Conservation (phyloP, 2,113 vertebrate species). For the Chamaetylas fuelleborni region DNA sequence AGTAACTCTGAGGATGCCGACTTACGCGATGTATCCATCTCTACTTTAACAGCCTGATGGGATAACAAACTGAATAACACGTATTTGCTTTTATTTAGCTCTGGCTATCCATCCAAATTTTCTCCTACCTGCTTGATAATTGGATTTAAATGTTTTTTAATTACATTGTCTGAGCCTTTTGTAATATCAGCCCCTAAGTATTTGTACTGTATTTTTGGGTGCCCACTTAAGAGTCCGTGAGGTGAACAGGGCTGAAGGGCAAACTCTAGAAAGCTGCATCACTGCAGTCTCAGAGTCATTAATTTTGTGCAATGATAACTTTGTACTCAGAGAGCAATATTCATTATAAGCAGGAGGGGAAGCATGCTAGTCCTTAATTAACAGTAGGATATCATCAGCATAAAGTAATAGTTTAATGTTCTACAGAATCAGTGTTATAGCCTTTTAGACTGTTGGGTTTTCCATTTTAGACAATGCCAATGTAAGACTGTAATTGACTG, state of each 20-base stretch:
- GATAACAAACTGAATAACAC: background rate
- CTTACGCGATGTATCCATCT: background rate
- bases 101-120: background rate
- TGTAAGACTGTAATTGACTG: background rate
- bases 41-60: background rate
- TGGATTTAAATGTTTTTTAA: constrained; percentile 42
- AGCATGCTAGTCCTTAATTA: constrained; percentile 68
- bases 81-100: background rate
- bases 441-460: constrained; percentile 39
- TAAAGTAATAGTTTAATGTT: constrained; percentile 67
- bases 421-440: constrained; percentile 15
- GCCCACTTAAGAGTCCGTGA: constrained; percentile 48
- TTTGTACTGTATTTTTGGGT: background rate
- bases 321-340: constrained; percentile 65
- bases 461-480: constrained; percentile 6
- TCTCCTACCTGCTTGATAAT: background rate
- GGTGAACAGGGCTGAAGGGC: constrained; percentile 39
- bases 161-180: constrained; percentile 19
- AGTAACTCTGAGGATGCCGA: background rate
- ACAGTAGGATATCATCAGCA: constrained; percentile 67
- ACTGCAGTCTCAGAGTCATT: constrained; percentile 62
- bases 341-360: constrained; percentile 61
- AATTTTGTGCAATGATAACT: constrained; percentile 70
- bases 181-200: constrained; percentile 5
- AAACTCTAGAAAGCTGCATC: constrained; percentile 49